Evolutionary conservation across 1,140 invertebrate species (phyloP).

Genomic region (Zaprionus kolodkinae): DNA sequence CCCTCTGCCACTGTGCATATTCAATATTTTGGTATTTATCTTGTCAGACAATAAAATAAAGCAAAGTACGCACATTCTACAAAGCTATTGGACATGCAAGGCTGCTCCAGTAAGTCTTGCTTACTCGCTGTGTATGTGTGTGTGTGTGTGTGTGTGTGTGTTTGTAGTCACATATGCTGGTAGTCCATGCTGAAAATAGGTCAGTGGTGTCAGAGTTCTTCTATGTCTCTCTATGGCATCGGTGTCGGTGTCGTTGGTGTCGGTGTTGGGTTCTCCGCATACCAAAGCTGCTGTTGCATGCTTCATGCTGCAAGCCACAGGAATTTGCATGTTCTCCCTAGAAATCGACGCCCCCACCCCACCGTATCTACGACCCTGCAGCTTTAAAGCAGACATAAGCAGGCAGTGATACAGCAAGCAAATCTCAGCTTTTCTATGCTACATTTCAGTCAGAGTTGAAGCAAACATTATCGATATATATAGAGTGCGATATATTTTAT

Average conservation of each 20-base stretch:
- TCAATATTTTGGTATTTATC: constrained; percentile 83
- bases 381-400: constrained; percentile 1
- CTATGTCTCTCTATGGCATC: constrained; percentile 13
- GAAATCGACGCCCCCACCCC: no score
- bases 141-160: neutral
- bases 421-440: neutral
- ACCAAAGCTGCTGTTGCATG: constrained; percentile 31
- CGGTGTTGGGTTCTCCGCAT: constrained; percentile 36
- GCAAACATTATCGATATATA: neutral
- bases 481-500: neutral
- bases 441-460: constrained; percentile 3
- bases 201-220: constrained; percentile 57
- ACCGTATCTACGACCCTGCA: neutral
- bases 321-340: constrained; percentile 66
- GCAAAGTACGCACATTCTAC: constrained; percentile 62
- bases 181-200: constrained; percentile 42
- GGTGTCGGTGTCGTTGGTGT: constrained; percentile 23
- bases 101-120: neutral
- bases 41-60: constrained; percentile 82
- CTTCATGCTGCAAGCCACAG: constrained; percentile 50
- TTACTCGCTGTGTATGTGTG: neutral
- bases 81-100: constrained; percentile 33
- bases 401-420: constrained; percentile 39
- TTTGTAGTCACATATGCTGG: constrained; percentile 26
- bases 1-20: constrained; percentile 52